A percentile compares a stretch with the other conserved stretches of the same genome.
Evolutionary conservation across 2,888 invertebrate genomes (phyloP).

Genomic region (Fragum sueziense): DNA sequence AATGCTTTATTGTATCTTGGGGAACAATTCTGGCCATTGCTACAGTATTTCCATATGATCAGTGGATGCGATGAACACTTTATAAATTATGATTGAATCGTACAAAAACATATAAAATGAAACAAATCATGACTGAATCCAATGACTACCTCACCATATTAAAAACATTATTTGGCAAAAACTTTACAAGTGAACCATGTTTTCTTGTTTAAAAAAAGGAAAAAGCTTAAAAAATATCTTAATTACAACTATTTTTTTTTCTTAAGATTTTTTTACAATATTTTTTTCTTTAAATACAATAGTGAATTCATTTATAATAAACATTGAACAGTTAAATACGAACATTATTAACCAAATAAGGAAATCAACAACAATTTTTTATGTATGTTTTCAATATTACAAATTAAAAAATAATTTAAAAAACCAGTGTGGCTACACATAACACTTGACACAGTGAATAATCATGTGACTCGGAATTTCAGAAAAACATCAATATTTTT

Average conservation of each 20-base stretch:
- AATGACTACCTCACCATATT: neutral
- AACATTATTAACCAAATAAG: conserved; percentile 27
- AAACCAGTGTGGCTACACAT: conserved; percentile 21
- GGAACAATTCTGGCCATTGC: too few relatives aligned
- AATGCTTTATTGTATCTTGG: too few relatives aligned
- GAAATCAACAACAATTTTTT: conserved; percentile 13
- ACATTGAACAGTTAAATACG: conserved; percentile 31
- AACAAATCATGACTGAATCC: neutral
- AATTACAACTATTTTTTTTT: conserved; percentile 22
- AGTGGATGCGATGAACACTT: too few relatives aligned
- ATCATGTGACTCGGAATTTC: too few relatives aligned
- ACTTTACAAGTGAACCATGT: conserved; percentile 12
- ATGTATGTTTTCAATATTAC: conserved; percentile 15
- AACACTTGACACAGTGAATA: conserved; percentile 20
- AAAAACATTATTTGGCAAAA: conserved; percentile 20
- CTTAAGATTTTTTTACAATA: conserved; percentile 21
- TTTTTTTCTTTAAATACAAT: conserved; percentile 30
- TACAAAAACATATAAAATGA: conserved; percentile 2
- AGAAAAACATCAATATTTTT: too few relatives aligned
- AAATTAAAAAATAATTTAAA: conserved; percentile 21
- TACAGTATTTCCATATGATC: too few relatives aligned
- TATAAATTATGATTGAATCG: too few relatives aligned
- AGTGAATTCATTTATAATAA: conserved; percentile 25
- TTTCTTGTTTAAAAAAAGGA: conserved; percentile 13
- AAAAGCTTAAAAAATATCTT: conserved; percentile 24